phyloP scores from a whole-genome alignment of 2,113 vertebrate species.

The Gopherus flavomarginatus region DNA sequence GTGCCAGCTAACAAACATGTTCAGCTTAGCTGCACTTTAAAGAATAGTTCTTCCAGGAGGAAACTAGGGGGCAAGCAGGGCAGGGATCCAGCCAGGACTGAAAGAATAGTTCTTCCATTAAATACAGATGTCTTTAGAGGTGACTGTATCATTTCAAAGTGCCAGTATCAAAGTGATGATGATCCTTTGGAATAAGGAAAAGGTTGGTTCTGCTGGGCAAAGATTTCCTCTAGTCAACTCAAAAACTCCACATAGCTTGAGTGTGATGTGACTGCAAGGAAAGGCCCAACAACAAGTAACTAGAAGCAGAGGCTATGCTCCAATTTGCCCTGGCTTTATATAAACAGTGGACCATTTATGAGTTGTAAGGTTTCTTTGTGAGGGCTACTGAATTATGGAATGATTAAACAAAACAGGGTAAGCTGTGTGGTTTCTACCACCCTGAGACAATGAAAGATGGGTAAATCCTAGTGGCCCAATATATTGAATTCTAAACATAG shows the following conservation, averaged over 20 bases:
- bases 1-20: slow-evolving; percentile 13
- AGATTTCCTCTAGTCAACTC: not conserved
- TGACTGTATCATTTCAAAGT: slow-evolving; percentile 22
- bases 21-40: slow-evolving; percentile 3
- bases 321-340: not conserved
- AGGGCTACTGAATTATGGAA: slow-evolving; percentile 3
- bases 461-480: not conserved
- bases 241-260: not conserved
- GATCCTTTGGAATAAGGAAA: not conserved
- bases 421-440: not conserved
- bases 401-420: not conserved
- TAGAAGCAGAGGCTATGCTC: slow-evolving; percentile 19
- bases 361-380: slow-evolving; percentile 47
- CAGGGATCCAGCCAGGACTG: too few relatives aligned
- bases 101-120: slow-evolving; percentile 5
- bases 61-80: too few relatives aligned
- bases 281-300: not conserved
- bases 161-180: not conserved
- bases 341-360: slow-evolving; percentile 24
- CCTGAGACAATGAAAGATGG: slow-evolving; percentile 23
- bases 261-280: slow-evolving; percentile 30
- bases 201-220: not conserved
- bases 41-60: not conserved
- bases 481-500: not conserved
- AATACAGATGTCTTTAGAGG: not conserved